Conservation (phyloP, 2,113 vertebrate genomes). For the Poicephalus gulielmi region DNA sequence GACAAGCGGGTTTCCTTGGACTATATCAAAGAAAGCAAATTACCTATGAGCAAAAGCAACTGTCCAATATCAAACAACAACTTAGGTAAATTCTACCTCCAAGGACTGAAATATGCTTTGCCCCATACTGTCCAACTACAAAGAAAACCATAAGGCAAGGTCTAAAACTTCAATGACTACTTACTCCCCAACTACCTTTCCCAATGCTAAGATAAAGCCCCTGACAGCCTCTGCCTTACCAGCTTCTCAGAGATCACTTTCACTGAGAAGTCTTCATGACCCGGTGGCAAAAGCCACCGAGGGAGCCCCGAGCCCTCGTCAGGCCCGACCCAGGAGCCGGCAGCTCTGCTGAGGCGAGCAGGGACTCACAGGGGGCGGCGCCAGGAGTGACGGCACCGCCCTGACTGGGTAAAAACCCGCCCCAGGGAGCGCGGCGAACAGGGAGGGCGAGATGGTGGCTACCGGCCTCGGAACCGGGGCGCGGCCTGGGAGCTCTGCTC, state of each 20-base stretch:
- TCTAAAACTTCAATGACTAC: not conserved
- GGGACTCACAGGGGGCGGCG: not conserved
- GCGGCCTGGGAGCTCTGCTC: not conserved
- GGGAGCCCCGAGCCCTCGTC: too few relatives aligned
- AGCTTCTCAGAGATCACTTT: not conserved
- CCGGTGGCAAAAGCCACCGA: not conserved
- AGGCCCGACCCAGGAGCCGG: not conserved
- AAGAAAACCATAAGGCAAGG: not conserved
- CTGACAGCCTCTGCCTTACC: not conserved
- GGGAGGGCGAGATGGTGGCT: too few relatives aligned
- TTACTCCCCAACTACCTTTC: not conserved
- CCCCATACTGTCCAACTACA: not conserved
- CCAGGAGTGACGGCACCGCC: not conserved
- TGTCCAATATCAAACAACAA: not conserved
- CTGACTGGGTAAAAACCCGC: not conserved
- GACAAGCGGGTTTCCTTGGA: not conserved
- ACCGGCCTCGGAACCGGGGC: too few relatives aligned
- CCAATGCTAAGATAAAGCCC: not conserved
- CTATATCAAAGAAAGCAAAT: not conserved
- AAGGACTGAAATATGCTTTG: not conserved
- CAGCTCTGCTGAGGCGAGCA: not conserved
- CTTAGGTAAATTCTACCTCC: rapidly evolving
- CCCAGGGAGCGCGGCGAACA: not conserved
- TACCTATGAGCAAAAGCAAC: not conserved
- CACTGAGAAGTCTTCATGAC: not conserved